Conservation (phyloP, 2,888 invertebrate species). For the Palloptera scutellata region DNA sequence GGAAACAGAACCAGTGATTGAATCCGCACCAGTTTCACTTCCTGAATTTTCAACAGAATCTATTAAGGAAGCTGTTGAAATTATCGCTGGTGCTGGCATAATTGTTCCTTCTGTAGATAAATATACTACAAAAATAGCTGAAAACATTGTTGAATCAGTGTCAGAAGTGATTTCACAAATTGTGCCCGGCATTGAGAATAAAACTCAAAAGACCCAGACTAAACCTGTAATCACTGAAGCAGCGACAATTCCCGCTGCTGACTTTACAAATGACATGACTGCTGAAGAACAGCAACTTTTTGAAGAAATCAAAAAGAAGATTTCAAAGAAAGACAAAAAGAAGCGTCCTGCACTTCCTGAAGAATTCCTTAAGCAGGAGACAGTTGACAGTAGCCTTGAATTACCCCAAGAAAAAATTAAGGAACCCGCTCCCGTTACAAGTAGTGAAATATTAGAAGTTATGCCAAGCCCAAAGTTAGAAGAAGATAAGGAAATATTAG, state of each 20-base stretch:
- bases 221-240: not conserved
- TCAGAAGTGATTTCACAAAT: no score
- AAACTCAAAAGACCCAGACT: conserved; percentile 3
- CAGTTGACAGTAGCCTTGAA: not conserved
- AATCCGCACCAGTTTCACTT: no score
- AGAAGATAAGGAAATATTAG: not conserved
- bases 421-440: not conserved
- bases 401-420: conserved; percentile 7
- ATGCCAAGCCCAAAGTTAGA: not conserved
- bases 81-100: no score
- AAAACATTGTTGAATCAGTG: not conserved
- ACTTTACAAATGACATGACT: conserved; percentile 49
- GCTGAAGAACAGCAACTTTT: conserved; percentile 60
- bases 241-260: not conserved
- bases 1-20: no score
- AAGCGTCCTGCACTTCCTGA: conserved; percentile 61
- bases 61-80: conserved; percentile 31
- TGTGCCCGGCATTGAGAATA: not conserved
- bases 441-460: not conserved
- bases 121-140: no score
- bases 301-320: conserved; percentile 59
- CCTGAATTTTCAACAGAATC: conserved; percentile 12
- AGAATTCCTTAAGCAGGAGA: conserved; percentile 50
- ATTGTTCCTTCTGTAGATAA: no score
- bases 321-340: conserved; percentile 62